Evolutionary conservation across 2,888 invertebrate genomes (phyloP), one percentile per base, ranked within the genome.

Genomic region (Drosophila stalkeri): DNA sequence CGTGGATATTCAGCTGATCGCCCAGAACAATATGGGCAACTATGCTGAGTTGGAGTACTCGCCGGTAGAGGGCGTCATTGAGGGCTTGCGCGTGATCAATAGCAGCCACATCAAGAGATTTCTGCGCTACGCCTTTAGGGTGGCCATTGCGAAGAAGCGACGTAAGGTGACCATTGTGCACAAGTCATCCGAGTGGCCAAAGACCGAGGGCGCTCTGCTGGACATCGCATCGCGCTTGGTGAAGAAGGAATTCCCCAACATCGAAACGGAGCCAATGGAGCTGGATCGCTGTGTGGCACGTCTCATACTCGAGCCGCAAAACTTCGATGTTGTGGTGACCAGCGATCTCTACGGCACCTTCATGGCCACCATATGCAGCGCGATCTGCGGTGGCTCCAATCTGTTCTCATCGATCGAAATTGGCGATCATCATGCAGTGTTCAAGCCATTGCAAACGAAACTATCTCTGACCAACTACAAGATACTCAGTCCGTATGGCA

Each of bases 391-490:
- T 8, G 91, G 92, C 20, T 81, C 88, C 5, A 86, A 86, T 68
- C 80, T 92, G 2, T 91, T 91, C 44, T 86, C 86, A 7, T 72
- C 88, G 6, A 79, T 70, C 6, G 91, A 91, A 51, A 59, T 80
- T n/a, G 90, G 91, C 0, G 81, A 89, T 5, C 55, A 82, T 52
- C 86, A 90, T 67, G 91, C 91, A 2, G 79, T 91, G 0, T 92
- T 91, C 39, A 91, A 92, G 75, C 92, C 91, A 0, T 75, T 91
- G n/a, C 84, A 92, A 66, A 89, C 88, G 1, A 89, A 90, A 8
- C 73, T 91, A 0, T 91, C 91, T 12, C 52, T 92, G 3, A 86
- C 89, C 31, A 81, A 80, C 63, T 73, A 72, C 8, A 69, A 76
- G 6, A 44, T 49, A 1, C 79, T 91, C 23, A 89, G 89, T 75